These are phyloP conservation scores for Myopa tessellatipennis DNA, from an alignment of 2,888 invertebrate species.

Conservation along the genomic window DNA sequence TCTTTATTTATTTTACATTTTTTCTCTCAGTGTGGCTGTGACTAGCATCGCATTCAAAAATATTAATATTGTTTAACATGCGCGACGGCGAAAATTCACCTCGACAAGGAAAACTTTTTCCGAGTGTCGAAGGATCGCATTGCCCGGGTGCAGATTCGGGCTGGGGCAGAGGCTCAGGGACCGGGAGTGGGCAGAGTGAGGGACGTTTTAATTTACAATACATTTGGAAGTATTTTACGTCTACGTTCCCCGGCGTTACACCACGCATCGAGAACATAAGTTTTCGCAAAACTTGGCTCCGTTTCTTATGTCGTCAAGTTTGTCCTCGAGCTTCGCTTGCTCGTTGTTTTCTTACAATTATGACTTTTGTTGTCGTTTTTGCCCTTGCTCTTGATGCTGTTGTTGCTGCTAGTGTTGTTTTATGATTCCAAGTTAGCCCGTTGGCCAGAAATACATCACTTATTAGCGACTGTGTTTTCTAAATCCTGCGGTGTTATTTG, in stretches of 20 bases:
- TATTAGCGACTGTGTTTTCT: constrained; percentile 28
- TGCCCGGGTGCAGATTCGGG: too few species aligned
- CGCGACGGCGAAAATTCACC: neutral
- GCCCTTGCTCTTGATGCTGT: constrained; percentile 13
- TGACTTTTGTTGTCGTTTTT: constrained; percentile 54
- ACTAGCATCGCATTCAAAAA: constrained; percentile 28
- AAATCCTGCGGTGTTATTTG: constrained; percentile 34
- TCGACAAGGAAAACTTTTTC: constrained; percentile 15
- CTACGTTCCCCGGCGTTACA: neutral
- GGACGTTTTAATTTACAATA: constrained; percentile 33
- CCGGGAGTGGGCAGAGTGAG: neutral
- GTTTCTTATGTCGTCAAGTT: constrained; percentile 9
- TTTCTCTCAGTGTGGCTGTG: constrained; percentile 1
- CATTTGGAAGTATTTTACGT: constrained; percentile 18
- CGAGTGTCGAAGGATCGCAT: too few species aligned
- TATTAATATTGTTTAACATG: constrained; percentile 37
- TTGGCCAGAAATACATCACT: constrained; percentile 54
- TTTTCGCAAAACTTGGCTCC: constrained; percentile 47
- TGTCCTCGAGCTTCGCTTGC: constrained; percentile 23
- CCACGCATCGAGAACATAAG: constrained; percentile 38
- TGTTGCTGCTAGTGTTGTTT: constrained; percentile 26
- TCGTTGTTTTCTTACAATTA: constrained; percentile 60
- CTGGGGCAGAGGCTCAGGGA: too few species aligned
- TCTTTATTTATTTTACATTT: neutral
- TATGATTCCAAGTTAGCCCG: constrained; percentile 48